A percentile compares a stretch with the other conserved stretches of the same genome.
phyloP scores from a whole-genome alignment of 2,113 vertebrate species.

The Trichechus manatus region DNA sequence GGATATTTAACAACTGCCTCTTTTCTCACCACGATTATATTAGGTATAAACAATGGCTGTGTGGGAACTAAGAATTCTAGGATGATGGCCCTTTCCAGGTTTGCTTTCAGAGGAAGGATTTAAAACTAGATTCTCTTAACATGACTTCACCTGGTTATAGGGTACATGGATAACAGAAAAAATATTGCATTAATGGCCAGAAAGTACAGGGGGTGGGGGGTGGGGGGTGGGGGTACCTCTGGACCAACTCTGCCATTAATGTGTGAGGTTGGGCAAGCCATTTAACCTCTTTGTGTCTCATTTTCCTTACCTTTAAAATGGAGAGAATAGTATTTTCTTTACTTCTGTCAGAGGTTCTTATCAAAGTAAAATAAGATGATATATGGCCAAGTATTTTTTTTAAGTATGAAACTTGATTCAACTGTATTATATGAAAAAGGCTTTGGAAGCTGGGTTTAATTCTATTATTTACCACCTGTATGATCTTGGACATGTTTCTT shows the following conservation, averaged over 20 bases:
- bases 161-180: background rate
- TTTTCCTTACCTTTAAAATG: constrained; percentile 30
- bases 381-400: background rate
- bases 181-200: background rate
- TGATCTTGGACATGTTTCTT: constrained; percentile 25
- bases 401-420: constrained; percentile 28
- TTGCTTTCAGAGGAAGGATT: constrained; percentile 64
- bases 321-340: background rate
- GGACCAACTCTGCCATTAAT: background rate
- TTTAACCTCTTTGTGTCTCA: background rate
- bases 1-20: constrained; percentile 20
- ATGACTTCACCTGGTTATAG: background rate
- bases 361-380: constrained; percentile 55
- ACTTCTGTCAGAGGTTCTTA: background rate
- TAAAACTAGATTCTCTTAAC: constrained; percentile 31
- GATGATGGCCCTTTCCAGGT: background rate
- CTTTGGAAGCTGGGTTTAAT: background rate
- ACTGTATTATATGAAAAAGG: background rate
- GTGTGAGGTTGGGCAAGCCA: background rate
- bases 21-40: background rate
- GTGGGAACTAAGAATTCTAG: constrained; percentile 42
- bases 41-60: constrained; percentile 33
- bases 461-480: background rate
- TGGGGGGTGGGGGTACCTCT: background rate
- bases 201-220: background rate